Percentiles rank a stretch among this genome's conserved stretches.
phyloP scores from a whole-genome alignment of 2,113 vertebrate species.

The Sula dactylatra region DNA sequence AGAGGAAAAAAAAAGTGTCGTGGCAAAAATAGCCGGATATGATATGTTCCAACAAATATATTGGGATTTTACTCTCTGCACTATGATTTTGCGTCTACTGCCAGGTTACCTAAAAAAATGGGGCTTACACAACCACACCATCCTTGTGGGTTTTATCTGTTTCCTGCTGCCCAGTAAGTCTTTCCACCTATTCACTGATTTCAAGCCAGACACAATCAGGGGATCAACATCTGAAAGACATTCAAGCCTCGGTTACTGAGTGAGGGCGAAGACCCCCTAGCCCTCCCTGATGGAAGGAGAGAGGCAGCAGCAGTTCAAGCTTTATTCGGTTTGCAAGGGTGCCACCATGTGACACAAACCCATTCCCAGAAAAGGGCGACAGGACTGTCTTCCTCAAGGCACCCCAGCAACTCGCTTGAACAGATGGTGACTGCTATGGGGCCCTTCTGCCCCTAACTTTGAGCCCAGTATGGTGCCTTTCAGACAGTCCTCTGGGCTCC shows the following conservation, averaged over 20 bases:
- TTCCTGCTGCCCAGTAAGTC: background rate
- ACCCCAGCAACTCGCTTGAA: background rate
- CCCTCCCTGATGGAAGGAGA: background rate
- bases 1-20: background rate
- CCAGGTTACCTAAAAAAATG: background rate
- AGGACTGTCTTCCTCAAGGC: background rate
- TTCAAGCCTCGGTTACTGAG: background rate
- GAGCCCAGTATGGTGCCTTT: fast-evolving
- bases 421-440: background rate
- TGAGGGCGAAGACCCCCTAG: background rate
- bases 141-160: background rate
- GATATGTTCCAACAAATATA: background rate
- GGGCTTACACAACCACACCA: background rate
- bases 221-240: background rate
- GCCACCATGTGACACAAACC: slow-evolving; percentile 32
- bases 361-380: background rate
- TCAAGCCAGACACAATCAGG: background rate
- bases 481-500: background rate
- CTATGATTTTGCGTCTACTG: background rate
- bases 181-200: background rate
- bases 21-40: background rate
- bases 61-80: background rate
- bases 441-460: background rate
- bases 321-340: slow-evolving; percentile 14
- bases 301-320: background rate